These are phyloP conservation scores for Onychomys arenicola DNA, from an alignment of 2,797 vertebrate genomes.

Conservation along the genomic window DNA sequence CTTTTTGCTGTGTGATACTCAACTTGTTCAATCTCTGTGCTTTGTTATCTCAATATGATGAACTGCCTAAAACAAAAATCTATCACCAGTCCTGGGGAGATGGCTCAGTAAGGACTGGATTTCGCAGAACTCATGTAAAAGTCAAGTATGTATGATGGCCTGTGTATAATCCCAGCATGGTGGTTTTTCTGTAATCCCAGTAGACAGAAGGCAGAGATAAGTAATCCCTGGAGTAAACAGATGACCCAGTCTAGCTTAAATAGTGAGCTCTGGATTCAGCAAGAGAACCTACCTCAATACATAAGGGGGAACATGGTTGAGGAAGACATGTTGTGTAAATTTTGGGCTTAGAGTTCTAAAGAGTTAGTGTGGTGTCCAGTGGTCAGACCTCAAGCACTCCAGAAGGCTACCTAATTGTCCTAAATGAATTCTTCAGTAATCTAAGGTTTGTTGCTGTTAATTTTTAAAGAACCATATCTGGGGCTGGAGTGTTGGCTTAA, in stretches of 20 bases:
- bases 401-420: neutral
- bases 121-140: neutral
- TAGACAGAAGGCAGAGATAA: neutral
- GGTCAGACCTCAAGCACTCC: slow-evolving; percentile 43
- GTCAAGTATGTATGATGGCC: no score
- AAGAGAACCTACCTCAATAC: neutral
- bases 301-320: neutral
- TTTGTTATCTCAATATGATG: slow-evolving; percentile 50
- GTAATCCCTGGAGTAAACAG: neutral
- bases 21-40: slow-evolving; percentile 35
- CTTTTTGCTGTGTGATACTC: slow-evolving; percentile 43
- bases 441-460: neutral
- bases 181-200: no score
- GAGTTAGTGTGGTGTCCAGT: neutral
- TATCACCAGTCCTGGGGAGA: neutral
- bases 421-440: slow-evolving; percentile 30
- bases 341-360: neutral
- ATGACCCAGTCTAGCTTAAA: neutral
- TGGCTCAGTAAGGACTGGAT: neutral
- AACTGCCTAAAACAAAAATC: slow-evolving; percentile 43
- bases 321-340: no score
- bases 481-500: neutral
- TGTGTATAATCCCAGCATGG: no score
- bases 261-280: neutral
- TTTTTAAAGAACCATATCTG: slow-evolving; percentile 48